phyloP scores from a whole-genome alignment of 2,888 invertebrate genomes.

The Pedicia rivosa region DNA sequence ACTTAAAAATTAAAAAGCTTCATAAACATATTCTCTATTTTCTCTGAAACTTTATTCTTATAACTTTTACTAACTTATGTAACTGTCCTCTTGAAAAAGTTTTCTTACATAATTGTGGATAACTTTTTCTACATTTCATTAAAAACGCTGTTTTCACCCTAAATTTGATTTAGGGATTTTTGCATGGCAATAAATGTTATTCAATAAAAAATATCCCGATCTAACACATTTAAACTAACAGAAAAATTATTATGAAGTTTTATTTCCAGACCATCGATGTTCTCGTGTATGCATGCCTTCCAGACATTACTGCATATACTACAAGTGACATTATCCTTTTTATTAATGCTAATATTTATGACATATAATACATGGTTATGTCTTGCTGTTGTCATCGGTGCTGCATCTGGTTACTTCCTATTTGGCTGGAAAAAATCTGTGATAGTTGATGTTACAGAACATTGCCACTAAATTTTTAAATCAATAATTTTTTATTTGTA shows the following conservation, averaged over 20 bases:
- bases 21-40: too few species aligned
- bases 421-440: constrained; percentile 94
- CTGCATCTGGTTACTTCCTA: constrained; percentile 82
- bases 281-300: constrained; percentile 65
- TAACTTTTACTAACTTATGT: too few species aligned
- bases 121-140: too few species aligned
- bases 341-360: constrained; percentile 94
- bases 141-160: neutral
- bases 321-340: constrained; percentile 81
- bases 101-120: too few species aligned
- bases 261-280: constrained; percentile 60
- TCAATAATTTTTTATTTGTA: too few species aligned
- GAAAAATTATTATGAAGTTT: neutral
- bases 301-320: constrained; percentile 80
- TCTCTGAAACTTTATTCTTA: too few species aligned
- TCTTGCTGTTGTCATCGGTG: constrained; percentile 73
- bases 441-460: constrained; percentile 87
- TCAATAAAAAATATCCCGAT: too few species aligned
- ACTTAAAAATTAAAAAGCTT: too few species aligned
- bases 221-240: too few species aligned
- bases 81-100: too few species aligned
- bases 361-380: constrained; percentile 93
- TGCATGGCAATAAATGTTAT: too few species aligned
- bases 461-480: constrained; percentile 86
- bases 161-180: too few species aligned